A percentile compares a stretch with the other conserved stretches of the same genome.
These are phyloP conservation scores for Andrena minutula DNA, from an alignment of 2,888 invertebrate genomes.

Conservation along the genomic window DNA sequence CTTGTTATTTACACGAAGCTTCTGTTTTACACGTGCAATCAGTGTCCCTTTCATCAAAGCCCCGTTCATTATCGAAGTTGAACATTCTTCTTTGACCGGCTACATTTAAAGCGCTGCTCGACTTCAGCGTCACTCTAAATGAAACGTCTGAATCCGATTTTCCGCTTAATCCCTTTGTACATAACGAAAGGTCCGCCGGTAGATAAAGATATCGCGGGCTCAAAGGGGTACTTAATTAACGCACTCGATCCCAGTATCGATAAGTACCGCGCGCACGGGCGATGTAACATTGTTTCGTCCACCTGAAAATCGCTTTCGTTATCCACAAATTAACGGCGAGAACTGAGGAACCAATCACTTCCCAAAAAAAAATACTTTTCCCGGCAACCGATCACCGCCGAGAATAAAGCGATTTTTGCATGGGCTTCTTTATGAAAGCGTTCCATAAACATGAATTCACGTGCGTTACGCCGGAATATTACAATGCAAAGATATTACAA, in stretches of 20 bases:
- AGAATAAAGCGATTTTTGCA: not conserved
- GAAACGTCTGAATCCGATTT: constrained; percentile 69
- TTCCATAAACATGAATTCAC: constrained; percentile 8
- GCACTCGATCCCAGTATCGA: constrained; percentile 39
- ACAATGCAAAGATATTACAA: constrained; percentile 9
- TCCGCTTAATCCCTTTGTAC: constrained; percentile 68
- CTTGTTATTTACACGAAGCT: constrained; percentile 25
- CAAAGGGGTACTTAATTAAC: constrained; percentile 68
- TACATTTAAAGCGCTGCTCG: constrained; percentile 21
- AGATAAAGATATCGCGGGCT: constrained; percentile 66
- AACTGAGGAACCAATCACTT: not conserved
- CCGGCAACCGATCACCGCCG: not conserved
- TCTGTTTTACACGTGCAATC: not conserved
- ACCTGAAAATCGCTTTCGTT: not conserved
- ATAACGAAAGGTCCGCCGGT: constrained; percentile 54
- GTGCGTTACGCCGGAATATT: constrained; percentile 10
- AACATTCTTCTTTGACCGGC: constrained; percentile 15
- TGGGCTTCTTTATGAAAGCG: not conserved
- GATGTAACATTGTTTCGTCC: constrained; percentile 11
- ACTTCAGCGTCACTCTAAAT: constrained; percentile 39
- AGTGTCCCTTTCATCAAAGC: constrained; percentile 24
- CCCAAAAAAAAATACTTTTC: not conserved
- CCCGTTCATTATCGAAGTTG: constrained; percentile 29
- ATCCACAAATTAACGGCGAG: not conserved
- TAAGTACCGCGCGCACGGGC: constrained; percentile 19